Conservation (phyloP, 2,113 vertebrate species). For the Cavia aperea region DNA sequence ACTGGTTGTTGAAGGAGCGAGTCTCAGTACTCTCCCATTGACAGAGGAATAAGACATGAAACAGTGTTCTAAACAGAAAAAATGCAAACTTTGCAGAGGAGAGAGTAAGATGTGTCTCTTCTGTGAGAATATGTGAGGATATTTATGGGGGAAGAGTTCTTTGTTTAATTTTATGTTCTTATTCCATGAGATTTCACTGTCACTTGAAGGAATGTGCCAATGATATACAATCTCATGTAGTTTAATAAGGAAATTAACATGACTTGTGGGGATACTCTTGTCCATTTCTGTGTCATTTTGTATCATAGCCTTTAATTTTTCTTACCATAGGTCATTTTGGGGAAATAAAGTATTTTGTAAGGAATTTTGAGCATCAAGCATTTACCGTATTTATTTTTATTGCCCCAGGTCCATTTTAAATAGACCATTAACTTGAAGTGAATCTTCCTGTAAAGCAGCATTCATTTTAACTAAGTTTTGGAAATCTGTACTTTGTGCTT, state of each 20-base stretch:
- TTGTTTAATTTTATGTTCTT: background rate
- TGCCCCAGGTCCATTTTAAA: background rate
- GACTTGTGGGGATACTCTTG: background rate
- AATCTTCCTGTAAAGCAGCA: background rate
- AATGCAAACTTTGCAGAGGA: background rate
- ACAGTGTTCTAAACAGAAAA: background rate
- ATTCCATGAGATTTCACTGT: background rate
- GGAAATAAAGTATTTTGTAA: background rate
- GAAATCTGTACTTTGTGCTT: background rate
- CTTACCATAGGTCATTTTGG: background rate
- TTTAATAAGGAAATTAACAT: conserved; percentile 29
- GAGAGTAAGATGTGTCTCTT: background rate
- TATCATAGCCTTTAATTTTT: background rate
- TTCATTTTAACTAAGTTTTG: background rate
- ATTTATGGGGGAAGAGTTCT: background rate
- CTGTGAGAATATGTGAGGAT: background rate
- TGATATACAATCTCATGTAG: background rate
- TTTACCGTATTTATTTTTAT: conserved; percentile 13
- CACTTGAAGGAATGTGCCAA: background rate
- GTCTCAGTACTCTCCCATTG: background rate
- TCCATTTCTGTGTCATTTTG: background rate
- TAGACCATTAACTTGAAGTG: conserved; percentile 15
- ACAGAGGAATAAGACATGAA: background rate
- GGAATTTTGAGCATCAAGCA: background rate
- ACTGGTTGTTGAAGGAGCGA: background rate